Conservation (phyloP, 2,113 vertebrate genomes). For the Reinhardtius hippoglossoides region DNA sequence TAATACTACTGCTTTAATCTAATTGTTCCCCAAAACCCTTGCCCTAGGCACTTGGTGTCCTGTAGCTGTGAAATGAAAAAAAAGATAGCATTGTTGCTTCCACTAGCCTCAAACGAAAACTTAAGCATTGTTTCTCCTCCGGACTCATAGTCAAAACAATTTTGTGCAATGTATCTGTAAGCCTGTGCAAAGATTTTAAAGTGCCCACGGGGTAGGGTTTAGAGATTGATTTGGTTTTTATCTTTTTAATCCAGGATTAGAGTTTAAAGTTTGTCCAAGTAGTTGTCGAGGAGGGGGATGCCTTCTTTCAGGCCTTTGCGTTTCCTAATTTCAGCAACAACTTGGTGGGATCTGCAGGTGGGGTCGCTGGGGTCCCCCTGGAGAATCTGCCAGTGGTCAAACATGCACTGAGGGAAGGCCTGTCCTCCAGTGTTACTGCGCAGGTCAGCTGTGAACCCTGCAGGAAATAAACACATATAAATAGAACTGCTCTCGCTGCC, state of each 20-base stretch:
- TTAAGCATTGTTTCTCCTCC: slow-evolving; percentile 50
- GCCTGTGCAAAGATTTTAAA: slow-evolving; percentile 70
- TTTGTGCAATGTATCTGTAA: slow-evolving; percentile 60
- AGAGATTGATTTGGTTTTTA: slow-evolving; percentile 67
- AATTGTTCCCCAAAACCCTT: slow-evolving; percentile 67
- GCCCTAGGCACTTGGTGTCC: slow-evolving; percentile 77
- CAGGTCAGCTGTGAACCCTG: slow-evolving; percentile 94
- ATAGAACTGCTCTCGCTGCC: background rate
- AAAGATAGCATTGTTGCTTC: slow-evolving; percentile 32
- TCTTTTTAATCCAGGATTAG: slow-evolving; percentile 32
- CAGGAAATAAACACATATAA: slow-evolving; percentile 2
- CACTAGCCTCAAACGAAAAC: slow-evolving; percentile 46
- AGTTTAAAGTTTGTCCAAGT: slow-evolving; percentile 92
- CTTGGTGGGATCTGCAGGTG: slow-evolving; percentile 80
- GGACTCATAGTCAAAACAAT: slow-evolving; percentile 54
- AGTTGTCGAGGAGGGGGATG: slow-evolving; percentile 92
- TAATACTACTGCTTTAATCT: slow-evolving; percentile 57
- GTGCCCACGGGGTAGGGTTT: slow-evolving; percentile 71
- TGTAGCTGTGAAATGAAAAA: slow-evolving; percentile 70
- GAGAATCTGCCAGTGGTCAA: slow-evolving; percentile 97
- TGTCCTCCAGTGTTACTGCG: slow-evolving; percentile 94
- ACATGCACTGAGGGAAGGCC: slow-evolving; percentile 95
- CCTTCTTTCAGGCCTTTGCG: slow-evolving; percentile 96
- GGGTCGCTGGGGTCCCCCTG: slow-evolving; percentile 88
- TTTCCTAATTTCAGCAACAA: slow-evolving; percentile 91